These are phyloP conservation scores for Apis florea DNA, from an alignment of 1,140 invertebrate genomes.

Conservation along the genomic window DNA sequence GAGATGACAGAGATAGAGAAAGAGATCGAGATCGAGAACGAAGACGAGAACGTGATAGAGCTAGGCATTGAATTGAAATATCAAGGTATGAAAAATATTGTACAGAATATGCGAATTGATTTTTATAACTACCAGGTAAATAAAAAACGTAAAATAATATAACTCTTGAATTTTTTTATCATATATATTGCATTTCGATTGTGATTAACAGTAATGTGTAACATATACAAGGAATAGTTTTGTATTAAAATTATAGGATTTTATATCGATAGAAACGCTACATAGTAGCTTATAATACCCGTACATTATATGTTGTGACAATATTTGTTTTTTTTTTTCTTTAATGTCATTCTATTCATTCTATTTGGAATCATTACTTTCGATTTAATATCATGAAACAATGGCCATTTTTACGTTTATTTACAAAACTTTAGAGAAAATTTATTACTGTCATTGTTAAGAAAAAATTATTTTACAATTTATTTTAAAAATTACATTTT, in stretches of 20 bases:
- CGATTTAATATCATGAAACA: background rate
- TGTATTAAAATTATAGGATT: constrained; percentile 58
- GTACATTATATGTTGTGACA: constrained; percentile 41
- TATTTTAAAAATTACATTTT: background rate
- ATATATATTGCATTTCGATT: constrained; percentile 14
- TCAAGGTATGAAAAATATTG: background rate
- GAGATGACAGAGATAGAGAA: constrained; percentile 75
- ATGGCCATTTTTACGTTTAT: constrained; percentile 25
- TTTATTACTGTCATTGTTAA: constrained; percentile 28
- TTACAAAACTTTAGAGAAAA: constrained; percentile 36
- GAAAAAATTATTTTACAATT: background rate
- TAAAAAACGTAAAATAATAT: background rate
- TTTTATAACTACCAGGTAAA: constrained; percentile 14
- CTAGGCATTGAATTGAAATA: constrained; percentile 56
- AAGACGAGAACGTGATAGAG: constrained; percentile 77
- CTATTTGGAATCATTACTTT: constrained; percentile 16
- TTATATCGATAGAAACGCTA: constrained; percentile 52
- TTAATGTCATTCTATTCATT: constrained; percentile 5
- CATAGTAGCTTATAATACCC: constrained; percentile 57
- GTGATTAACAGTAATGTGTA: constrained; percentile 15
- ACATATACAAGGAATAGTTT: constrained; percentile 44
- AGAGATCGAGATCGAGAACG: constrained; percentile 60
- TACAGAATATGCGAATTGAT: constrained; percentile 11
- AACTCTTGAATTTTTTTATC: constrained; percentile 21
- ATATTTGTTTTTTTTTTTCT: constrained; percentile 1